Evolutionary conservation across 2,113 vertebrate genomes (phyloP).

Genomic region (Pseudorectes ferrugineus): DNA sequence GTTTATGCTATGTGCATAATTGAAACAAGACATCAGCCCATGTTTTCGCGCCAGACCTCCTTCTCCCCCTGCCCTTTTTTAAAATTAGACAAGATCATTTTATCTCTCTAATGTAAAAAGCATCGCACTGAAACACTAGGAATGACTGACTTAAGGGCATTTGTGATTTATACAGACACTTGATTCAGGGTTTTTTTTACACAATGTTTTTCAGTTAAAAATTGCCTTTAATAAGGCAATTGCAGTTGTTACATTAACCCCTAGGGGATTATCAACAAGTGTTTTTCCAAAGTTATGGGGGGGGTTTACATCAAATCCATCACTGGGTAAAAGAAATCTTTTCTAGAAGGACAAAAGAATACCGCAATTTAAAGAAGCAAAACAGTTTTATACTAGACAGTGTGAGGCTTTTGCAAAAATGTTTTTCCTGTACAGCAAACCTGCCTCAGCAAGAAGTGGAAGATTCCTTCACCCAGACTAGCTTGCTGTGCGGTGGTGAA

Average conservation of each 20-base stretch:
- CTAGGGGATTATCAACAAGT: background rate
- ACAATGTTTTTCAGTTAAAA: background rate
- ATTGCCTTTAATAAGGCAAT: background rate
- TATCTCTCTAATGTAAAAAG: background rate
- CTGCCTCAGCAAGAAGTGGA: background rate
- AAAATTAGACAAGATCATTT: background rate
- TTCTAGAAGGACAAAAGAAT: background rate
- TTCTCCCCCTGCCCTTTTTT: background rate
- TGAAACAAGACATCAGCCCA: conserved; percentile 33
- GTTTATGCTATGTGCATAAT: background rate
- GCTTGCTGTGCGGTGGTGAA: background rate
- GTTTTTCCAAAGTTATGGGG: background rate
- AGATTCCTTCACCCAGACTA: background rate
- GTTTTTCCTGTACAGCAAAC: background rate
- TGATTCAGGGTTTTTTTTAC: fast-evolving
- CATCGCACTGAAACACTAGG: background rate
- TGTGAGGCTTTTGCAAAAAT: background rate
- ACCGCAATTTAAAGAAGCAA: background rate
- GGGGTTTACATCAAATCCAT: background rate
- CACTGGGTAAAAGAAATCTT: background rate
- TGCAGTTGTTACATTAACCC: background rate
- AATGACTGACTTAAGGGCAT: background rate
- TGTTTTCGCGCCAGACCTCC: background rate
- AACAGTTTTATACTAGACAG: background rate
- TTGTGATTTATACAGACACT: background rate